Percentiles rank a stretch among this genome's conserved stretches.
phyloP scores from a whole-genome alignment of 1,140 invertebrate species.

The Bombus sibiricus region DNA sequence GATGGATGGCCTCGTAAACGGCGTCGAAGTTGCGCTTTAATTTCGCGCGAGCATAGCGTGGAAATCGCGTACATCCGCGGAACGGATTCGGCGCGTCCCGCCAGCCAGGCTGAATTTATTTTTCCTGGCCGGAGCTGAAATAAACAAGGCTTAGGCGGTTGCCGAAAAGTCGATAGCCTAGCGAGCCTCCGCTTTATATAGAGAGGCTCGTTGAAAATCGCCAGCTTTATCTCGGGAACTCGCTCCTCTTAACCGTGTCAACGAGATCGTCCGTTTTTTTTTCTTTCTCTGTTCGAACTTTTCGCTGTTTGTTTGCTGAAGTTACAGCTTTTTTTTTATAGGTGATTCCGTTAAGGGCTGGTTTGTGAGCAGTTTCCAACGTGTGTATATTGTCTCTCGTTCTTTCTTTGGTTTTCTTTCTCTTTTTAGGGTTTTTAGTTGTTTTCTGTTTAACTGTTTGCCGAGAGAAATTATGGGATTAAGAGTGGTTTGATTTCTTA shows the following conservation, averaged over 20 bases:
- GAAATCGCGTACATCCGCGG: slow-evolving; percentile 28
- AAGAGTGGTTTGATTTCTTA: no score
- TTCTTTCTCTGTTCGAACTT: neutral
- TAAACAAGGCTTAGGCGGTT: slow-evolving; percentile 39
- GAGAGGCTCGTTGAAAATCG: slow-evolving; percentile 1
- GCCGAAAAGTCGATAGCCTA: slow-evolving; percentile 40
- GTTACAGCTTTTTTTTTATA: neutral
- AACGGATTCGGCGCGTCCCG: slow-evolving; percentile 35
- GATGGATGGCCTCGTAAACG: slow-evolving; percentile 58
- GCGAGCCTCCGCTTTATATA: neutral
- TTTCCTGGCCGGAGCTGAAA: neutral
- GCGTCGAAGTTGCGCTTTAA: slow-evolving; percentile 47
- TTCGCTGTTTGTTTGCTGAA: neutral
- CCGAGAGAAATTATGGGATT: no score
- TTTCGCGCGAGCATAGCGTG: slow-evolving; percentile 18
- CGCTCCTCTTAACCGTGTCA: neutral
- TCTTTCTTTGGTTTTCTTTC: no score
- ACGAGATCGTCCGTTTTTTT: neutral
- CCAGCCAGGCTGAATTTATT: slow-evolving; percentile 17
- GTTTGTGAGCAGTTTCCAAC: neutral
- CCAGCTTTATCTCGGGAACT: slow-evolving; percentile 17
- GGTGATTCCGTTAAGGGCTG: neutral
- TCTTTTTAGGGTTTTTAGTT: no score
- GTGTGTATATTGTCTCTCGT: neutral
- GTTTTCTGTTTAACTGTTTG: no score